These are phyloP conservation scores for Phrynosoma blainvillii DNA, from an alignment of 2,113 vertebrate genomes.

Conservation along the genomic window DNA sequence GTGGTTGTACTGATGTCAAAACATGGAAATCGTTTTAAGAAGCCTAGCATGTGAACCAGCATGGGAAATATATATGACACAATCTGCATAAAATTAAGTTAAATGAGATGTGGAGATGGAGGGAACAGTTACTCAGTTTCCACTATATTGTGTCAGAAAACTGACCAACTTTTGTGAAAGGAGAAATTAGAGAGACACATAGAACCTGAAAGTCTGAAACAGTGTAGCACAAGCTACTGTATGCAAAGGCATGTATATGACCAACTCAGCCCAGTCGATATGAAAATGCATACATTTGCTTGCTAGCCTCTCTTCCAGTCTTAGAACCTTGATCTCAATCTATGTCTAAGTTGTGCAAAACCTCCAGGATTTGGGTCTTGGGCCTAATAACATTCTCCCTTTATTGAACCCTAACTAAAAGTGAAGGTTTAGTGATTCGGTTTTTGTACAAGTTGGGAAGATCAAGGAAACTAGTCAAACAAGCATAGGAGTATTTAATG, in stretches of 20 bases:
- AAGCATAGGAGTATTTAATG: no score
- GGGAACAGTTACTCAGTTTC: not conserved
- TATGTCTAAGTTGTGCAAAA: not conserved
- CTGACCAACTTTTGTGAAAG: not conserved
- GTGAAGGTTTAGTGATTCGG: no score
- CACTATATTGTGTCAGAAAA: not conserved
- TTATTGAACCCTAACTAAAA: not conserved
- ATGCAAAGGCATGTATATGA: not conserved
- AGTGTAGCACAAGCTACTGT: not conserved
- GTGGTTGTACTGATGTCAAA: not conserved
- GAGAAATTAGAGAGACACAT: not conserved
- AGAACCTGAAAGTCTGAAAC: no score
- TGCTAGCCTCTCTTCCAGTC: no score
- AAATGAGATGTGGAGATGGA: not conserved
- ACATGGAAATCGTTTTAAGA: not conserved
- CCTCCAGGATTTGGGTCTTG: not conserved
- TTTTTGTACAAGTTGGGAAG: not conserved
- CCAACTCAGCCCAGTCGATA: not conserved
- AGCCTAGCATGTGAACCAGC: not conserved
- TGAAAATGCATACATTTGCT: not conserved
- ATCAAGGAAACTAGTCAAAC: not conserved
- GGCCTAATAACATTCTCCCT: not conserved
- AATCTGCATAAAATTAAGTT: not conserved
- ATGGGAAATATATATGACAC: not conserved
- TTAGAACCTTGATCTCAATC: not conserved